phyloP scores from a whole-genome alignment of 2,888 invertebrate species.

The Rambutsinella grinnellia region DNA sequence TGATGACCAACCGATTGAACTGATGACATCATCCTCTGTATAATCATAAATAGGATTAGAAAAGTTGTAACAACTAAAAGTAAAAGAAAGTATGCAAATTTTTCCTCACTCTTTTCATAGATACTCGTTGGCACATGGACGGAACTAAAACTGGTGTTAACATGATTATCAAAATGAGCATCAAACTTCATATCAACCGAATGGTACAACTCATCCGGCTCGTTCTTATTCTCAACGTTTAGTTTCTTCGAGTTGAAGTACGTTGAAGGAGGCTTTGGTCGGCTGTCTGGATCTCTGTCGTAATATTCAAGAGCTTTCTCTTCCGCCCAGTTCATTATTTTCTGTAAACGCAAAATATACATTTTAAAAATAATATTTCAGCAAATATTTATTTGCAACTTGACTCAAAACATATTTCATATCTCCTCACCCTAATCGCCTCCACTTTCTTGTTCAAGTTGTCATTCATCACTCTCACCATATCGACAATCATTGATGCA shows the following conservation, averaged over 20 bases:
- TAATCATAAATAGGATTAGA: conserved; percentile 18
- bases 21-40: conserved; percentile 83
- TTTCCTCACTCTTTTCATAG: conserved; percentile 80
- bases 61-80: not conserved
- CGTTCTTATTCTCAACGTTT: conserved; percentile 49
- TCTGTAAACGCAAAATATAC: conserved; percentile 42
- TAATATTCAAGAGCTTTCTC: conserved; percentile 59
- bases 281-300: conserved; percentile 25
- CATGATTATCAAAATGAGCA: conserved; percentile 46
- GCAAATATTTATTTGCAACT: no score
- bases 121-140: conserved; percentile 96
- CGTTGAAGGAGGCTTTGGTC: conserved; percentile 28
- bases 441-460: conserved; percentile 91
- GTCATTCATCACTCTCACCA: conserved; percentile 83
- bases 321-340: conserved; percentile 58
- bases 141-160: conserved; percentile 73
- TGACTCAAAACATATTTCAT: no score
- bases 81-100: conserved; percentile 9
- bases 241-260: conserved; percentile 91
- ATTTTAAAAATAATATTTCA: no score
- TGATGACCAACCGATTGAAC: conserved; percentile 94
- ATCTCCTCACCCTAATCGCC: conserved; percentile 83
- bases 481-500: conserved; percentile 81
- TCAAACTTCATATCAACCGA: conserved; percentile 40
- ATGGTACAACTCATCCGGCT: conserved; percentile 68